Conservation (phyloP, 2,113 vertebrate species). For the Centropus unirufus region DNA sequence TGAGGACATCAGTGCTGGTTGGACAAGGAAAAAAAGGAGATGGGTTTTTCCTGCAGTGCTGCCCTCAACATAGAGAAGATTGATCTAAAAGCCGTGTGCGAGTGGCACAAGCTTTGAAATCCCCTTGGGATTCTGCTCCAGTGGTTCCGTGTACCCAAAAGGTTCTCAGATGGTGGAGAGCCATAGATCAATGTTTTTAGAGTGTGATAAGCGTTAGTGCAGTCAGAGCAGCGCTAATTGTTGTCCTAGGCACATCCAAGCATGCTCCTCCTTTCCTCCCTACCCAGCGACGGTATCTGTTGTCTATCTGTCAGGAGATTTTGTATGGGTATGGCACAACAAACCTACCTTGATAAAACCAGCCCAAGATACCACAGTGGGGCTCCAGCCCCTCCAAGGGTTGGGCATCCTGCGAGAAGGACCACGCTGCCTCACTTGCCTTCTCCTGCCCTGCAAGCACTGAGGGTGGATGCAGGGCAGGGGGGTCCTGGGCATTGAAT, state of each 20-base stretch:
- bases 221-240: fast-evolving
- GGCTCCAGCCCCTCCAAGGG: neutral
- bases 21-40: neutral
- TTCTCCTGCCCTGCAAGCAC: neutral
- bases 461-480: too few relatives aligned
- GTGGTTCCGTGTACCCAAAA: neutral
- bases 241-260: neutral
- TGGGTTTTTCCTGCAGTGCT: neutral
- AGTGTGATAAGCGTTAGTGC: neutral
- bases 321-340: neutral
- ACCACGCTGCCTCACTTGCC: fast-evolving
- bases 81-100: fast-evolving
- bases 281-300: fast-evolving
- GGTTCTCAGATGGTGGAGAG: neutral
- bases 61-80: neutral
- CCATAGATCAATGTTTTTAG: neutral
- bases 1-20: fast-evolving
- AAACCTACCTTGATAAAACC: neutral
- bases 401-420: neutral
- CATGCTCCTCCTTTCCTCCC: neutral
- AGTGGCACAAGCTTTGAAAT: neutral
- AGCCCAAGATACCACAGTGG: neutral
- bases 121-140: neutral
- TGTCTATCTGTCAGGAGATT: neutral
- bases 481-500: neutral